These are phyloP conservation scores for Drosophila diplacantha DNA, from an alignment of 2,888 invertebrate genomes.

Conservation along the genomic window DNA sequence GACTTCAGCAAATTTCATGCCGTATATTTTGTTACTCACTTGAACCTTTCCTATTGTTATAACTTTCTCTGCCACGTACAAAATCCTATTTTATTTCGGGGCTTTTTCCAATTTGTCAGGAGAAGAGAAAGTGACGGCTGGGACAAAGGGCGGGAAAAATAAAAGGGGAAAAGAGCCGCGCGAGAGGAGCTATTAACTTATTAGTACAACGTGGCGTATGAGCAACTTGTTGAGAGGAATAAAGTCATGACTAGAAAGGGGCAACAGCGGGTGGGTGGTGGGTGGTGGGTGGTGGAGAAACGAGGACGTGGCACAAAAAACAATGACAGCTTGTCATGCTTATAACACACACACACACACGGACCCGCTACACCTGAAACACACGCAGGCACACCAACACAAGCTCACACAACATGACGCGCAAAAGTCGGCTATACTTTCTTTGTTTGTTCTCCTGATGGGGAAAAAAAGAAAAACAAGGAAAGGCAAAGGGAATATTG, in stretches of 20 bases:
- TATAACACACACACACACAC: constrained; percentile 33
- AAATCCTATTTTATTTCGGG: constrained; percentile 66
- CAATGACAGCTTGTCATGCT: constrained; percentile 67
- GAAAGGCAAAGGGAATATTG: constrained; percentile 27
- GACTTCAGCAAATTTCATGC: constrained; percentile 28
- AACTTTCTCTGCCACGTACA: constrained; percentile 53
- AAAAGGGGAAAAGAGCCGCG: constrained; percentile 2
- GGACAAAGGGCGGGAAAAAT: neutral
- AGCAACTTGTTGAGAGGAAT: constrained; percentile 51
- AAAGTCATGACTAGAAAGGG: constrained; percentile 25
- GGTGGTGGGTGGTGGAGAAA: constrained; percentile 20
- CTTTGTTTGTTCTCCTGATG: constrained; percentile 17
- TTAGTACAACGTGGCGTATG: constrained; percentile 62
- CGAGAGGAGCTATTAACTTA: constrained; percentile 58
- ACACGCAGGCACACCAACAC: constrained; percentile 28
- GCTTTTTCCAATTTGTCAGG: constrained; percentile 59
- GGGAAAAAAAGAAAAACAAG: neutral
- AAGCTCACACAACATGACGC: constrained; percentile 17
- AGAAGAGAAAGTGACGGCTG: constrained; percentile 5
- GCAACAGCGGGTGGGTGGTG: neutral
- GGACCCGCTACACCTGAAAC: constrained; percentile 33
- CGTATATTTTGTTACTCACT: constrained; percentile 51
- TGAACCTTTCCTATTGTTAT: constrained; percentile 40
- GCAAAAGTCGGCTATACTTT: constrained; percentile 36
- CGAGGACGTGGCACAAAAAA: constrained; percentile 48